Evolutionary conservation across 2,888 invertebrate genomes (phyloP), one percentile per base, ranked within the genome.

Genomic region (Acanthosepion esculentum): DNA sequence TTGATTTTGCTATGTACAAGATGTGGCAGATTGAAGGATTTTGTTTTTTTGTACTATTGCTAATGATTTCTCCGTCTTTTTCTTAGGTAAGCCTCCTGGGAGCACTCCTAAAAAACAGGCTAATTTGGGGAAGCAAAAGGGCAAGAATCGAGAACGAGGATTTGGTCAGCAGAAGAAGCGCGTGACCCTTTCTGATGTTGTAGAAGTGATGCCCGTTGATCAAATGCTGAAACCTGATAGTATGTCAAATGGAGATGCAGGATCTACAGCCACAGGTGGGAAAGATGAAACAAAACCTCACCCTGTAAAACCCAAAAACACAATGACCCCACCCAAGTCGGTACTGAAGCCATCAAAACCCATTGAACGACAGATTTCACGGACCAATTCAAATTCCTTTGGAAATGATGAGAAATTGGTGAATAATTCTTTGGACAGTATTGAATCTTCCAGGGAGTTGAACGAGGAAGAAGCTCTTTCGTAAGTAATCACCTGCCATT

Each of bases 391-490:
- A 0, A 15, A 78, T 33, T 64, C 64, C 26, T 29, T 64, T 23
- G 78, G 78, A 78, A 78, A 78, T 78, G 78, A 78, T 15, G 78
- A 33, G n/a, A 78, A 78, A 78, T 8, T 78, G 20, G 15, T 12
- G 10, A 29, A 78, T 78, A 33, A 78, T n/a, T n/a, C 78, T 78
- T 78, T 78, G 12, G 12, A 78, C 2, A 18, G 33, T 33, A 48
- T 15, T 3, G 50, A 92, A n/a, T 29, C 26, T 92, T 92, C 95
- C 20, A 94, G 95, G 94, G 96, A 96, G 48, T 95, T 96, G 29
- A 95, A 96, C 95, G 96, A 96, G 64, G 23, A 94, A 53, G 96
- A 96, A 94, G 96, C 95, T 20, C 20, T 96, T 41, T 95, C 94
- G 96, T 96, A 95, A 95, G 94, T 94, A 48, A 23, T 26, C 8